Conservation (phyloP, 1,140 invertebrate species). For the Pararge aegeria region DNA sequence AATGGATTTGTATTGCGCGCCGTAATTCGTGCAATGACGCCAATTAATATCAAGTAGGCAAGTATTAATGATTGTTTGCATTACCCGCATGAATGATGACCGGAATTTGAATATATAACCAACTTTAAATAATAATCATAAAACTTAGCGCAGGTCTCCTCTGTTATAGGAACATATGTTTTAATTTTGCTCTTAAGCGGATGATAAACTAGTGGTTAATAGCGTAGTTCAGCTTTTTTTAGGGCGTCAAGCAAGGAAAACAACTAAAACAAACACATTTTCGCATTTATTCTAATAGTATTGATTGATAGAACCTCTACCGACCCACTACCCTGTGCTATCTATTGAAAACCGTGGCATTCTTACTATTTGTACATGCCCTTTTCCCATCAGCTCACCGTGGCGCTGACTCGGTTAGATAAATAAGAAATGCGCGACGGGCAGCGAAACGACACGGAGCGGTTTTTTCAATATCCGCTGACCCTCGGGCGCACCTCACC, state of each 20-base stretch:
- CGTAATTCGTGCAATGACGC: conserved; percentile 3
- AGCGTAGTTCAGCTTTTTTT: no score
- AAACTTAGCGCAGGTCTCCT: no score
- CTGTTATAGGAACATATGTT: no score
- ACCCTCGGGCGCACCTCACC: conserved; percentile 31
- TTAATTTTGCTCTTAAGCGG: no score
- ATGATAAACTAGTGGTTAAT: no score
- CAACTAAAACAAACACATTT: no score
- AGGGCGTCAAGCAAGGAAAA: no score
- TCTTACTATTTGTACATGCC: background rate
- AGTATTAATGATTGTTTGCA: conserved; percentile 9
- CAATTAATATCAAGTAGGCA: conserved; percentile 11
- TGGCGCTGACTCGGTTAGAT: conserved; percentile 24
- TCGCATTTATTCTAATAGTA: no score
- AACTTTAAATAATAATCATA: no score
- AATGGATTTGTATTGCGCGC: conserved; percentile 9
- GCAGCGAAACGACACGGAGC: conserved; percentile 16
- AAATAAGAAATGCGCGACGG: conserved; percentile 26
- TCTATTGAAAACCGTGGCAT: background rate
- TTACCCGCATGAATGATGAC: background rate
- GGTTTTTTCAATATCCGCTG: conserved; percentile 51
- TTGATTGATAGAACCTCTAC: no score
- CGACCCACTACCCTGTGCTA: background rate
- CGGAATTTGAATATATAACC: background rate
- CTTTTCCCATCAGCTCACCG: background rate